Evolutionary conservation across 1,140 invertebrate genomes (phyloP).

Genomic region (Berghia stephanieae): DNA sequence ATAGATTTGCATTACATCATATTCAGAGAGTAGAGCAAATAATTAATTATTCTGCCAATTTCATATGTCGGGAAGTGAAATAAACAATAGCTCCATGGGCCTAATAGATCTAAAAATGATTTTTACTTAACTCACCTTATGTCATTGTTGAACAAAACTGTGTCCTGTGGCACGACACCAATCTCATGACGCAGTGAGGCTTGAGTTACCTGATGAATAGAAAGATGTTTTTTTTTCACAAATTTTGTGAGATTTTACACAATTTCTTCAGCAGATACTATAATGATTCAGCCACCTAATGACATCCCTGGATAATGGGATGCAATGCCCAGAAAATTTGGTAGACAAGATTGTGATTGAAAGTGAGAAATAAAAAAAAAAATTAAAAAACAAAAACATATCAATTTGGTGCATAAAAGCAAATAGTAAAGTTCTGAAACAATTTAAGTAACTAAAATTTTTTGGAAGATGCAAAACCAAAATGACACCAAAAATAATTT

Average conservation of each 20-base stretch:
- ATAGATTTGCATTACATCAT: too few species aligned
- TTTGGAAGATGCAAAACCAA: too few species aligned
- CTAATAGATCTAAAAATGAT: not conserved
- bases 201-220: slow-evolving; percentile 74
- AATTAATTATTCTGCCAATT: too few species aligned
- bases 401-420: not conserved
- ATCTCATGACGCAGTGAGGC: slow-evolving; percentile 79
- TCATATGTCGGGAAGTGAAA: too few species aligned
- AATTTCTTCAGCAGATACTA: not conserved
- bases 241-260: not conserved
- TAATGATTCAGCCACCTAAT: too few species aligned
- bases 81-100: too few species aligned
- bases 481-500: too few species aligned
- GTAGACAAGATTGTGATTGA: too few species aligned
- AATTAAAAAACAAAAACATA: not conserved
- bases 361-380: not conserved
- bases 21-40: too few species aligned
- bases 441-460: too few species aligned
- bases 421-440: not conserved
- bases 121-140: slow-evolving; percentile 73
- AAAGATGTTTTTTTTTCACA: slow-evolving; percentile 8
- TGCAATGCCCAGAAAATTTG: too few species aligned
- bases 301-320: too few species aligned
- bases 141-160: slow-evolving; percentile 94
- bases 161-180: slow-evolving; percentile 97